Conservation (phyloP, 2,888 invertebrate species). For the Epirrita christyi region DNA sequence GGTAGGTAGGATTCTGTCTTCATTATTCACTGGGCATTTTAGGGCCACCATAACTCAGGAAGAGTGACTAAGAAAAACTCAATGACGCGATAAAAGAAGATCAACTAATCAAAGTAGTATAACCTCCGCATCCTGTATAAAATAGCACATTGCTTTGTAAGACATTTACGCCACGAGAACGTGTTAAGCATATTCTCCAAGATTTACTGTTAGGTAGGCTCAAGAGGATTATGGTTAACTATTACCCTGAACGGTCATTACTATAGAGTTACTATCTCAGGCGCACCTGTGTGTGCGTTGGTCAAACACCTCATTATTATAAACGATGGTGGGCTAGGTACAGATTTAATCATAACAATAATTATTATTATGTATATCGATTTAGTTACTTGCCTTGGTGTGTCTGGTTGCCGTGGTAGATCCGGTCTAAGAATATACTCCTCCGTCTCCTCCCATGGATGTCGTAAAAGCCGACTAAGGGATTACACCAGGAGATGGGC, state of each 20-base stretch:
- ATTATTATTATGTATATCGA: too few species aligned
- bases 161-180: slow-evolving; percentile 36
- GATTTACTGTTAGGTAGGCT: slow-evolving; percentile 61
- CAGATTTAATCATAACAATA: too few species aligned
- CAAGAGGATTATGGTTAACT: slow-evolving; percentile 58
- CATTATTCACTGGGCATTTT: too few species aligned
- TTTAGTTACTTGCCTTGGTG: too few species aligned
- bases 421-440: too few species aligned
- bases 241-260: slow-evolving; percentile 35
- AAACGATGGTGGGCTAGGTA: too few species aligned
- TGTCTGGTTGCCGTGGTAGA: too few species aligned
- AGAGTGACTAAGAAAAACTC: background rate
- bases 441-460: too few species aligned
- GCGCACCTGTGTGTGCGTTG: slow-evolving; percentile 28
- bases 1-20: too few species aligned
- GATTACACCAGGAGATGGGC: too few species aligned
- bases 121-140: background rate
- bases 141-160: background rate
- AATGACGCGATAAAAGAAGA: background rate
- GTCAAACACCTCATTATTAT: slow-evolving; percentile 23
- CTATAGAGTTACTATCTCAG: slow-evolving; percentile 29
- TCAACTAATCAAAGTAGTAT: background rate
- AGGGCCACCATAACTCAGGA: too few species aligned
- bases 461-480: too few species aligned
- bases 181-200: slow-evolving; percentile 56